Percentiles rank a stretch among this genome's conserved stretches.
phyloP scores from a whole-genome alignment of 2,888 invertebrate genomes.

The Perdita meconis region DNA sequence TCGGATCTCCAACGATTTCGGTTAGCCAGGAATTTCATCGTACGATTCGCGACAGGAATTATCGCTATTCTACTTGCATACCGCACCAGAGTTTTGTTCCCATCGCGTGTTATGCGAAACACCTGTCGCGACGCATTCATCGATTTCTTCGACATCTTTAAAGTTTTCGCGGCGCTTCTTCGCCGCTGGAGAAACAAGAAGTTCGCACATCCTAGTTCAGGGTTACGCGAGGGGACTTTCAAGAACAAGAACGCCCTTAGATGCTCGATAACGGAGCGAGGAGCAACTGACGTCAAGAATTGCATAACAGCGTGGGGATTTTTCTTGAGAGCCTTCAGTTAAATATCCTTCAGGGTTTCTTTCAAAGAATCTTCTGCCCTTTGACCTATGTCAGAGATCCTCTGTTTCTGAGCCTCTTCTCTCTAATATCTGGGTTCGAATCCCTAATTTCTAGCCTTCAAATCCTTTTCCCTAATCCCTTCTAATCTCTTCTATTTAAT shows the following conservation, averaged over 20 bases:
- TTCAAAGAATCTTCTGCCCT: no score
- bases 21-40: slow-evolving; percentile 37
- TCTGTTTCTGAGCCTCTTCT: not conserved
- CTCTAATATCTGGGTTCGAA: not conserved
- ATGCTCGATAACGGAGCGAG: no score
- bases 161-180: not conserved
- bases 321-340: no score
- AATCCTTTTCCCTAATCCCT: no score
- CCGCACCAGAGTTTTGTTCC: slow-evolving; percentile 26
- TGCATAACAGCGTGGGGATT: no score
- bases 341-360: no score
- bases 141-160: slow-evolving; percentile 2
- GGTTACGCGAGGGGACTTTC: no score
- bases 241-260: no score
- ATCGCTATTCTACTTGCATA: slow-evolving; percentile 40
- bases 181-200: not conserved
- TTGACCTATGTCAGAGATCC: no score
- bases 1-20: slow-evolving; percentile 26
- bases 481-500: no score
- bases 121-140: not conserved
- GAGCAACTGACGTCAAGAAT: no score
- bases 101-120: slow-evolving; percentile 4
- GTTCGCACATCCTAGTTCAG: not conserved
- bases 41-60: slow-evolving; percentile 35
- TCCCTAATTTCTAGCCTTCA: not conserved